Conservation (phyloP, 1,140 invertebrate species). For the Battus philenor region DNA sequence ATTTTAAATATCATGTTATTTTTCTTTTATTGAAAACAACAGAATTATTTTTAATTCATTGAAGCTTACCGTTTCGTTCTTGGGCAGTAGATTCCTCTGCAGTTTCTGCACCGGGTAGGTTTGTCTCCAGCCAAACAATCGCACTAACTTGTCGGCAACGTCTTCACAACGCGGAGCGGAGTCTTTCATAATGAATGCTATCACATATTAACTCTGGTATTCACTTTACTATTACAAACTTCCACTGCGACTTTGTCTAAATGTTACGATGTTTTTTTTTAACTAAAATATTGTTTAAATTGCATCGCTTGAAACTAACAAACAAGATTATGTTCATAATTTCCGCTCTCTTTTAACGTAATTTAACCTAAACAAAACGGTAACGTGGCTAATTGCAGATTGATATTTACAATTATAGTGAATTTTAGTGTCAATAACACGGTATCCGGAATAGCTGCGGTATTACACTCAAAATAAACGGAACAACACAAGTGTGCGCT, state of each 20-base stretch:
- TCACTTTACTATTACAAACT: not conserved
- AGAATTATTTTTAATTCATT: no score
- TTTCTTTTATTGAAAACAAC: no score
- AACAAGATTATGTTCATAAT: no score
- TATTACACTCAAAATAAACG: no score
- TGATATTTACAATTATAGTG: no score
- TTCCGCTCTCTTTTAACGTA: no score
- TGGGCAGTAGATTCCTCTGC: conserved; percentile 79
- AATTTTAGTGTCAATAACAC: no score
- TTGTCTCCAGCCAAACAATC: conserved; percentile 84
- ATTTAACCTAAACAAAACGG: no score
- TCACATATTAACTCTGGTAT: not conserved
- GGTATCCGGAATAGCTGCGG: no score
- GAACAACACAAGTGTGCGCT: no score
- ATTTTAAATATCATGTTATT: no score
- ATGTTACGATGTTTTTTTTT: not conserved
- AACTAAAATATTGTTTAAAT: not conserved
- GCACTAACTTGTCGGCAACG: conserved; percentile 83
- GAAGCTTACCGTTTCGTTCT: conserved; percentile 54
- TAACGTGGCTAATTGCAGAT: no score
- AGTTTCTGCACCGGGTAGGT: conserved; percentile 85
- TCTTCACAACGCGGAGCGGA: conserved; percentile 66
- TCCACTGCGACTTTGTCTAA: not conserved
- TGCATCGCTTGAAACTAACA: not conserved
- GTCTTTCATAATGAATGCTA: conserved; percentile 55